phyloP scores from a whole-genome alignment of 2,113 vertebrate genomes.

The Mormoops blainvillei region DNA sequence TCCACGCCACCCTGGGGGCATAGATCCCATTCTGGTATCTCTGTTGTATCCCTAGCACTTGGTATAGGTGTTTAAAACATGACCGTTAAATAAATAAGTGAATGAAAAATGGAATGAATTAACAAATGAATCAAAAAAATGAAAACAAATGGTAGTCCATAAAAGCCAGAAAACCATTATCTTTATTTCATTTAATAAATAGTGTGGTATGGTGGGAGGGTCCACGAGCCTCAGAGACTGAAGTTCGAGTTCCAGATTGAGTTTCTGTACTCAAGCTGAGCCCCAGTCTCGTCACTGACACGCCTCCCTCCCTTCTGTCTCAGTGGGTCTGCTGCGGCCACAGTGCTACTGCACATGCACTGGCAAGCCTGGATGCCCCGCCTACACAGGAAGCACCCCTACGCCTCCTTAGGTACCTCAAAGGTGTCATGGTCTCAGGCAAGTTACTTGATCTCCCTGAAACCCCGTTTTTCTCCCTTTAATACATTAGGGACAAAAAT shows the following conservation, averaged over 20 bases:
- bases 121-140: background rate
- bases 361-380: rapidly evolving
- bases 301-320: background rate
- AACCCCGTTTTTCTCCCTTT: background rate
- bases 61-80: background rate
- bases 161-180: background rate
- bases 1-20: background rate
- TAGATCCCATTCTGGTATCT: background rate
- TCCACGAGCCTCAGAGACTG: background rate
- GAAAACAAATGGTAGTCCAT: background rate
- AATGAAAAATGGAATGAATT: background rate
- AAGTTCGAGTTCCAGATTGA: background rate
- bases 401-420: background rate
- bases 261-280: background rate
- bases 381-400: background rate
- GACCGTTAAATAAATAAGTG: background rate
- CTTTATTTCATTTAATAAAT: background rate
- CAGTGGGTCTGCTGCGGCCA: too few species aligned
- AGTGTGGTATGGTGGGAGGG: background rate
- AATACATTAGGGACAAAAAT: background rate
- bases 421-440: background rate
- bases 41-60: background rate
- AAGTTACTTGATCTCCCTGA: background rate
- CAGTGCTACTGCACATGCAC: rapidly evolving
- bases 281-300: background rate